Conservation (phyloP, 2,888 invertebrate genomes). For the Drosophila bunnanda region DNA sequence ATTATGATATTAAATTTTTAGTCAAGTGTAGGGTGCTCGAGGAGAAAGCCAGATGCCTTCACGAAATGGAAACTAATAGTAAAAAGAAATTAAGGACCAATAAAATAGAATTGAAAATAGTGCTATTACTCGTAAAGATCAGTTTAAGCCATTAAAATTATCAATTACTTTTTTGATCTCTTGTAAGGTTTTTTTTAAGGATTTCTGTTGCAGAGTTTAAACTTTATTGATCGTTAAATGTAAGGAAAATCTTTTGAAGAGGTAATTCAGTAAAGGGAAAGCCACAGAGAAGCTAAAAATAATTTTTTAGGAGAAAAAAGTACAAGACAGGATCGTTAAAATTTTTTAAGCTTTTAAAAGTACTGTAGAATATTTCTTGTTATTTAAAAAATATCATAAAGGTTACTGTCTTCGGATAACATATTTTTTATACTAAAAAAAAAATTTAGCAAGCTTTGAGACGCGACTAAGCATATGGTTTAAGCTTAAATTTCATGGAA, state of each 20-base stretch:
- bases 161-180: constrained; percentile 7
- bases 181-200: too few species aligned
- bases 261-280: too few species aligned
- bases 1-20: constrained; percentile 72
- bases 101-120: constrained; percentile 18
- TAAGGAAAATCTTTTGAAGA: background rate
- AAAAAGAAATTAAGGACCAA: constrained; percentile 26
- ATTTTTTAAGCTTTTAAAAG: too few species aligned
- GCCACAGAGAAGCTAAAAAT: background rate
- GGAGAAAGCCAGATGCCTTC: constrained; percentile 55
- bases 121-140: constrained; percentile 14
- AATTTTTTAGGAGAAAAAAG: too few species aligned
- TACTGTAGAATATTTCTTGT: background rate
- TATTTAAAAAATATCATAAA: background rate
- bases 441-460: too few species aligned
- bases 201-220: background rate
- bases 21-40: constrained; percentile 53
- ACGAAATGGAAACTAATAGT: constrained; percentile 54
- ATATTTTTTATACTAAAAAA: too few species aligned
- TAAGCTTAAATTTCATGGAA: too few species aligned
- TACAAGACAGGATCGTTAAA: background rate
- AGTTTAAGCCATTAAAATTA: constrained; percentile 13
- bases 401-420: too few species aligned
- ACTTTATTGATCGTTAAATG: constrained; percentile 37
- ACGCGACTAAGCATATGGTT: too few species aligned